phyloP scores from a whole-genome alignment of 2,113 vertebrate genomes.

The Marmota flaviventris region DNA sequence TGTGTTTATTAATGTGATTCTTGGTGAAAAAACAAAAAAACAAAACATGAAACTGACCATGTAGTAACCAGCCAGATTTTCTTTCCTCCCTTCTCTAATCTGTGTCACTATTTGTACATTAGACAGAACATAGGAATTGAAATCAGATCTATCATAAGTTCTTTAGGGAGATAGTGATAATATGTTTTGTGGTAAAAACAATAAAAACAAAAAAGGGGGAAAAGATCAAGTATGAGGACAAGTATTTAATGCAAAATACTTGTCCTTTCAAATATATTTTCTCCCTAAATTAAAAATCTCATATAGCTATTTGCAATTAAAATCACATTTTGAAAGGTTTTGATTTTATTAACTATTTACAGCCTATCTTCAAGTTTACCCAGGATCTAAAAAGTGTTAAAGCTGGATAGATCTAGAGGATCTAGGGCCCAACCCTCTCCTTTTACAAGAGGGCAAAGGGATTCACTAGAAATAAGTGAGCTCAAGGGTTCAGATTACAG shows the following conservation, averaged over 20 bases:
- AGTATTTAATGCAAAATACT: neutral
- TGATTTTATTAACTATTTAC: slow-evolving; percentile 35
- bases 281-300: neutral
- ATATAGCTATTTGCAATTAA: neutral
- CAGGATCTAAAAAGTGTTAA: neutral
- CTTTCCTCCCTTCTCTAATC: neutral
- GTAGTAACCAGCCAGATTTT: neutral
- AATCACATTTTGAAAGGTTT: slow-evolving; percentile 45
- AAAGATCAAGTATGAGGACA: neutral
- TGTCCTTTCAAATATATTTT: slow-evolving; percentile 54
- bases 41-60: neutral
- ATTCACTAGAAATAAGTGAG: neutral
- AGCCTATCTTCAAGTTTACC: neutral
- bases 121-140: neutral
- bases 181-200: neutral
- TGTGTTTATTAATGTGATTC: slow-evolving; percentile 14
- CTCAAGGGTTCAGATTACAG: neutral
- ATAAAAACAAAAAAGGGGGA: neutral
- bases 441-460: neutral
- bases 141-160: neutral
- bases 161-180: neutral
- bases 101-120: neutral
- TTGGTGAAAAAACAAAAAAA: neutral
- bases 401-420: neutral
- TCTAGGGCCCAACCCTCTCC: neutral